Conservation (phyloP, 1,140 invertebrate species). For the Belonocnema kinseyi region DNA sequence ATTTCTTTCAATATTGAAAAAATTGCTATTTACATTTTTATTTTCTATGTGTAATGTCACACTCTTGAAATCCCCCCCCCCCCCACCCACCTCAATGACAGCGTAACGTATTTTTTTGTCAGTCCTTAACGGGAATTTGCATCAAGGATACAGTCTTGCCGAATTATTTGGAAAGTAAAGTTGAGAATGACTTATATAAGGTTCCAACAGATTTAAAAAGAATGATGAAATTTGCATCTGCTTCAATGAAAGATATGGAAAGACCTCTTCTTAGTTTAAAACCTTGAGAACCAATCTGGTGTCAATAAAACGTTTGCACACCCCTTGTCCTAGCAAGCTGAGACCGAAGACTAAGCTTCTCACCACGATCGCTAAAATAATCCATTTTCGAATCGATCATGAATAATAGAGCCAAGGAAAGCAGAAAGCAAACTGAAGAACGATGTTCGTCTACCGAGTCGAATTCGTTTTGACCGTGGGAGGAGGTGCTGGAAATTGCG, state of each 20-base stretch:
- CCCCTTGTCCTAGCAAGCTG: background rate
- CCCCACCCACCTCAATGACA: no score
- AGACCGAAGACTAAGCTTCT: background rate
- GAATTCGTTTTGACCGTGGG: background rate
- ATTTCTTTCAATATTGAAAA: no score
- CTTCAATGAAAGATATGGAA: background rate
- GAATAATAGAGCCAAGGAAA: background rate
- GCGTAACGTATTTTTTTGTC: no score
- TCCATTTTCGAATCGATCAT: slow-evolving; percentile 18
- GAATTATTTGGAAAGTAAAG: no score
- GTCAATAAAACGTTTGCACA: slow-evolving; percentile 24
- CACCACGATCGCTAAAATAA: slow-evolving; percentile 12
- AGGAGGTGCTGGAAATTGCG: background rate
- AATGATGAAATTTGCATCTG: background rate
- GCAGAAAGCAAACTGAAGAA: background rate
- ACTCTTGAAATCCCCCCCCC: no score
- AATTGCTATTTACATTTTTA: no score
- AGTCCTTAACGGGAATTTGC: no score
- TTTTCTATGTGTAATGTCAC: no score
- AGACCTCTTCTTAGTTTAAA: background rate
- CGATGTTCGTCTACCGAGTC: slow-evolving; percentile 12
- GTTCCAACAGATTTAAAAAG: background rate
- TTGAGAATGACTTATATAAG: no score
- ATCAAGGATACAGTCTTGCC: no score
- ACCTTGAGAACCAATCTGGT: slow-evolving; percentile 1